Evolutionary conservation across 1,140 invertebrate genomes (phyloP).

Genomic region (Armadillidium nasatum): DNA sequence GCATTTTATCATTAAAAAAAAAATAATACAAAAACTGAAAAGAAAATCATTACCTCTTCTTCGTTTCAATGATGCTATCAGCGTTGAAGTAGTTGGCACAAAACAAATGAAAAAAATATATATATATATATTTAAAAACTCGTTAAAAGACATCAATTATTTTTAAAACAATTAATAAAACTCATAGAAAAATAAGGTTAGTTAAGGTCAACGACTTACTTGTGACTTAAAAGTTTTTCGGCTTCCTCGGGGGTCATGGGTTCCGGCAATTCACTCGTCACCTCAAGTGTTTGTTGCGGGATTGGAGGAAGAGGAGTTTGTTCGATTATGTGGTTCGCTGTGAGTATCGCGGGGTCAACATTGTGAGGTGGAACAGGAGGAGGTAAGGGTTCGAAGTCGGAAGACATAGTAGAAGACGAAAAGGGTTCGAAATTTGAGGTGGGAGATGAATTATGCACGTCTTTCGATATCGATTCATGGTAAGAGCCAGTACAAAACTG

Average conservation of each 20-base stretch:
- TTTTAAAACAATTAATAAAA: neutral
- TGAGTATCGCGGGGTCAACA: conserved; percentile 8
- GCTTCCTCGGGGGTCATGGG: conserved; percentile 48
- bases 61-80: neutral
- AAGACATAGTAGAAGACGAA: neutral
- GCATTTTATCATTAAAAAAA: neutral
- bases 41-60: neutral
- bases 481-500: conserved; percentile 29
- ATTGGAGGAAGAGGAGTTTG: neutral
- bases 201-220: conserved; percentile 25
- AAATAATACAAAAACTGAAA: neutral
- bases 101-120: too few species aligned
- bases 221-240: conserved; percentile 45
- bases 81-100: too few species aligned
- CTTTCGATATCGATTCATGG: conserved; percentile 18
- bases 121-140: neutral
- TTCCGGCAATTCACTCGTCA: conserved; percentile 36
- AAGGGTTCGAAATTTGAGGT: neutral
- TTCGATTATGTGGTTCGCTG: neutral
- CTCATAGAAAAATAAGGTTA: neutral
- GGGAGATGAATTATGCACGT: conserved; percentile 21
- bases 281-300: neutral
- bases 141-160: neutral
- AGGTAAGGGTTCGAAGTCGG: conserved; percentile 37
- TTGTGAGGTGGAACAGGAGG: conserved; percentile 30